phyloP scores from a whole-genome alignment of 2,888 invertebrate species.

The Mellilla xanthometata region DNA sequence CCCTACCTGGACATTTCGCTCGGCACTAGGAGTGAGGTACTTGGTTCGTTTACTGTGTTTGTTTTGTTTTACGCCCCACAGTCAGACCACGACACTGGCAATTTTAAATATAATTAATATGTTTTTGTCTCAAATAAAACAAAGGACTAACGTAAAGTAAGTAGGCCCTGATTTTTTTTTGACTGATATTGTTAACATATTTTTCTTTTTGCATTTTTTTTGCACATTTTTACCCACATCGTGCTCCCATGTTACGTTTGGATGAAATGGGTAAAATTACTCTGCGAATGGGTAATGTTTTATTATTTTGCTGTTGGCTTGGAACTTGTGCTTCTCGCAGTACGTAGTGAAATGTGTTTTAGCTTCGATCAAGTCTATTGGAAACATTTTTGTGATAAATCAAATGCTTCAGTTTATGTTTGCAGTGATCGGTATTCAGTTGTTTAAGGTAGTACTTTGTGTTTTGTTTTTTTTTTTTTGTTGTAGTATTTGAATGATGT shows the following conservation, averaged over 20 bases:
- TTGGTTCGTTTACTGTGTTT: conserved; percentile 49
- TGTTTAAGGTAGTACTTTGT: conserved; percentile 95
- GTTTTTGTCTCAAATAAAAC: conserved; percentile 44
- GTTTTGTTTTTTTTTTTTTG: neutral
- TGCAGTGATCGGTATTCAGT: conserved; percentile 99
- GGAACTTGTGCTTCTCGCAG: conserved; percentile 82
- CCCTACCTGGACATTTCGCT: conserved; percentile 81
- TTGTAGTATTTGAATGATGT: neutral
- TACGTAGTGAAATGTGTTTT: conserved; percentile 99
- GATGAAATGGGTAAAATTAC: conserved; percentile 52
- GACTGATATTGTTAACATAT: conserved; percentile 39
- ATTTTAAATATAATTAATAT: conserved; percentile 34
- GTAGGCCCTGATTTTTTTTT: conserved; percentile 45
- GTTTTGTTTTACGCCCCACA: conserved; percentile 41
- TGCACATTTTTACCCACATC: conserved; percentile 46
- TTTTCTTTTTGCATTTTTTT: conserved; percentile 56
- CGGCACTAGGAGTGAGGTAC: conserved; percentile 68
- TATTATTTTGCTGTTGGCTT: conserved; percentile 36
- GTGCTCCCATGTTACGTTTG: conserved; percentile 51
- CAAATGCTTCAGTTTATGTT: conserved; percentile 99
- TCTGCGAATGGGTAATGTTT: conserved; percentile 59
- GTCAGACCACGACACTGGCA: conserved; percentile 71
- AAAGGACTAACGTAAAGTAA: conserved; percentile 66
- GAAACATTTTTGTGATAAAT: conserved; percentile 99
- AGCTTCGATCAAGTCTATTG: conserved; percentile 98